These are phyloP conservation scores for Onychomys arenicola DNA, from an alignment of 2,797 vertebrate species.

Conservation along the genomic window DNA sequence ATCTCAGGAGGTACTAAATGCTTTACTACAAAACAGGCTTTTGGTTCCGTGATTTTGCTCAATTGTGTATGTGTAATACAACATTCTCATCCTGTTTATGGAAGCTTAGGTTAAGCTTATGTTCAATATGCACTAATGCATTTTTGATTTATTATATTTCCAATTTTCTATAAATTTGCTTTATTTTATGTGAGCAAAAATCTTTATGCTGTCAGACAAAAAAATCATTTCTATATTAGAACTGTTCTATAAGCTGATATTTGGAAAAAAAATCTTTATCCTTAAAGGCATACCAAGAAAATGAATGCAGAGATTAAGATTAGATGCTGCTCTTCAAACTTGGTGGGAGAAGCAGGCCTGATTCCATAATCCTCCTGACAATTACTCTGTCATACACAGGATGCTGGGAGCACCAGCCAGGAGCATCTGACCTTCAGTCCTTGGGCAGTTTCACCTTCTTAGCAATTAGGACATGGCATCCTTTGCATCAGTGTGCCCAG, in stretches of 20 bases:
- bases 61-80: not conserved
- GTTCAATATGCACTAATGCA: not conserved
- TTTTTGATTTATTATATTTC: not conserved
- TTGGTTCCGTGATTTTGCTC: not conserved
- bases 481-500: not conserved
- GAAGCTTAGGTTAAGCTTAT: not conserved
- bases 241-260: not conserved
- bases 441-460: not conserved
- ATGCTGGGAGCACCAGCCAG: too few species aligned
- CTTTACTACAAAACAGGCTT: not conserved
- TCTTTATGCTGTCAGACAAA: not conserved
- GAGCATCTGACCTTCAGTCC: too few species aligned
- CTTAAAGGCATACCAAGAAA: not conserved
- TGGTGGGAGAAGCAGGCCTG: not conserved
- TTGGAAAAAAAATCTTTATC: not conserved
- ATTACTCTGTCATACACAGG: not conserved
- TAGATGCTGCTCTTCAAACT: not conserved
- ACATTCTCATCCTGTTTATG: not conserved
- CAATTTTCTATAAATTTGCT: not conserved
- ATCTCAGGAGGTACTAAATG: not conserved
- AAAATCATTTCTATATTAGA: not conserved
- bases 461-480: too few species aligned
- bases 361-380: not conserved
- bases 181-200: not conserved
- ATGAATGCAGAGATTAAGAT: not conserved